These are phyloP conservation scores for Venusia cambrica DNA, from an alignment of 2,888 invertebrate genomes.

Conservation along the genomic window DNA sequence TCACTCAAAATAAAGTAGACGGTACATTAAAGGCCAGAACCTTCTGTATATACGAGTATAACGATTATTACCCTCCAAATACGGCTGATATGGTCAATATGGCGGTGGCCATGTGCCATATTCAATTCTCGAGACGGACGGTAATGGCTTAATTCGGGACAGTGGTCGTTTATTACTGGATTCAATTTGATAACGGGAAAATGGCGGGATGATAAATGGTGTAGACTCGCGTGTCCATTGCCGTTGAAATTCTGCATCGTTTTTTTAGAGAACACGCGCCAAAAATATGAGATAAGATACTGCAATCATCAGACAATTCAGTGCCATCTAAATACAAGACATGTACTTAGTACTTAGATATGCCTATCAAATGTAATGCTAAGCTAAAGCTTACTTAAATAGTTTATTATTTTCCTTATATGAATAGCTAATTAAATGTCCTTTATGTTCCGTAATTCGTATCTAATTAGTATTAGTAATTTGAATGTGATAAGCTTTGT, in stretches of 20 bases:
- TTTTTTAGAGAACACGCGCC: neutral
- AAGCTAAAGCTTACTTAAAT: too few species aligned
- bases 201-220: conserved; percentile 43
- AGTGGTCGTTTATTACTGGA: conserved; percentile 41
- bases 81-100: conserved; percentile 30
- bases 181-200: conserved; percentile 50
- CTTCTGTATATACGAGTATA: conserved; percentile 23
- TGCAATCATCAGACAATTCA: too few species aligned
- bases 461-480: too few species aligned
- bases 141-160: conserved; percentile 57
- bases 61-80: conserved; percentile 25
- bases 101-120: conserved; percentile 29
- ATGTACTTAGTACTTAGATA: too few species aligned
- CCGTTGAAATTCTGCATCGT: conserved; percentile 1
- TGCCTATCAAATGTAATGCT: too few species aligned
- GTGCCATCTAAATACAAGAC: too few species aligned
- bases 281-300: too few species aligned
- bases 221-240: conserved; percentile 24
- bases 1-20: conserved; percentile 21
- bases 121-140: conserved; percentile 46
- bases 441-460: too few species aligned
- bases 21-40: conserved; percentile 16
- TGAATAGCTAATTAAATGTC: too few species aligned
- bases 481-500: too few species aligned
- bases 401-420: too few species aligned